Conservation (phyloP, 64 coral and sea anemone genomes). For the Pocillopora damicornis region DNA sequence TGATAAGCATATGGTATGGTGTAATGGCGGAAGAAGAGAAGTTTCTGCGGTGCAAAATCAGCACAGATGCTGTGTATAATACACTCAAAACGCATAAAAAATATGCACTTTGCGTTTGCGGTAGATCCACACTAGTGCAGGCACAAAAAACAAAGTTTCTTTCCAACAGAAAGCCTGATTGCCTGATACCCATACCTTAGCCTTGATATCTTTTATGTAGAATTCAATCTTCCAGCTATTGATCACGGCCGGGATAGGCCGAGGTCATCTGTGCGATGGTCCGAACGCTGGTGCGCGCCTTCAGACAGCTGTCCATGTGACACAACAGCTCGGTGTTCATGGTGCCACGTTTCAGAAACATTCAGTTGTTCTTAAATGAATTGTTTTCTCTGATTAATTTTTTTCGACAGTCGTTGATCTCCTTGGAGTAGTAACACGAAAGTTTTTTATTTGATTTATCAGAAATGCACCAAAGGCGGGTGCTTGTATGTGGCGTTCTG, state of each 20-base stretch:
- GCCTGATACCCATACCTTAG: too few species aligned
- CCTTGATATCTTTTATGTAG: too few species aligned
- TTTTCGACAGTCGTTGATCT: not conserved
- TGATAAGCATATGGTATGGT: too few species aligned
- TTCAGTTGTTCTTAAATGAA: not conserved
- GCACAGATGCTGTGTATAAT: too few species aligned
- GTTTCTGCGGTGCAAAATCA: too few species aligned
- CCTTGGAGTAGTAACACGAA: not conserved
- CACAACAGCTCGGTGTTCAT: not conserved
- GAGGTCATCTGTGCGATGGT: not conserved
- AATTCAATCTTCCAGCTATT: too few species aligned
- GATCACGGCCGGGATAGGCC: not conserved
- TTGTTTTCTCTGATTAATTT: not conserved
- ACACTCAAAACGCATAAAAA: too few species aligned
- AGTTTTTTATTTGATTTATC: not conserved
- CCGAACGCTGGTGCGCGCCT: not conserved
- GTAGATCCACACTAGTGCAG: too few species aligned
- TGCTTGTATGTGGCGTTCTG: not conserved
- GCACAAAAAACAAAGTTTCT: too few species aligned
- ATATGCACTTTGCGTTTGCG: too few species aligned
- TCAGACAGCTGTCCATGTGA: constrained; percentile 14
- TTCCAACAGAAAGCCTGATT: too few species aligned
- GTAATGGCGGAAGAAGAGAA: too few species aligned
- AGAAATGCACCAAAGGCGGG: constrained; percentile 21
- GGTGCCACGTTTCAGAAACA: constrained; percentile 34